phyloP scores from a whole-genome alignment of 2,797 vertebrate species.

The Sebastes dallii region DNA sequence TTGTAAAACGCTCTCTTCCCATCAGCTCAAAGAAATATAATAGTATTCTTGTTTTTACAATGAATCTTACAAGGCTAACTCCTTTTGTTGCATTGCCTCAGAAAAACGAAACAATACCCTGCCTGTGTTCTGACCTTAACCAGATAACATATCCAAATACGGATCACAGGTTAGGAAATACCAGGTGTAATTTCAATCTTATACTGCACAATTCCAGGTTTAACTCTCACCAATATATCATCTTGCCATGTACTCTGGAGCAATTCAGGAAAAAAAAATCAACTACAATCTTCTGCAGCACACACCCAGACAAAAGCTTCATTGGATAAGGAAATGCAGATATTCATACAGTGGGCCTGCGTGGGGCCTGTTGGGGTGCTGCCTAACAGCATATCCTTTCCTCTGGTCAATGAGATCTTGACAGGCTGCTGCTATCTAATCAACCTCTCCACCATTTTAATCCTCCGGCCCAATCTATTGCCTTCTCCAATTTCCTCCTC shows the following conservation, averaged over 20 bases:
- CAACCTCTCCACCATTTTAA: conserved; percentile 58
- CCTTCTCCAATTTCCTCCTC: conserved; percentile 67
- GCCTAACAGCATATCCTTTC: conserved; percentile 28
- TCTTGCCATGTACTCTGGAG: neutral
- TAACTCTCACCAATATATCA: neutral
- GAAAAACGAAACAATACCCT: neutral
- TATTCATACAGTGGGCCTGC: neutral
- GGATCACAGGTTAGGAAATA: neutral
- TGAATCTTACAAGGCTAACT: neutral
- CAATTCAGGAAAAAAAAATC: neutral
- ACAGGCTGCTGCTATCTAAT: conserved; percentile 64
- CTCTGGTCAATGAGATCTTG: conserved; percentile 56
- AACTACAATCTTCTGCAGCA: neutral
- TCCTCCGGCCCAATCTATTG: conserved; percentile 62
- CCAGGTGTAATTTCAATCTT: neutral
- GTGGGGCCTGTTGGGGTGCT: neutral
- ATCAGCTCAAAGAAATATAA: neutral
- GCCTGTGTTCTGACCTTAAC: neutral
- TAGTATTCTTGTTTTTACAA: neutral
- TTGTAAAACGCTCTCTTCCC: neutral
- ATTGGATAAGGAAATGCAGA: conserved; percentile 3
- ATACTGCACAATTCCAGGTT: no score
- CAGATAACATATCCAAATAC: neutral
- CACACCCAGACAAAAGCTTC: neutral
- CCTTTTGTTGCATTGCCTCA: neutral